Conservation (phyloP, 1,140 invertebrate genomes). For the Phocides pigmalion region DNA sequence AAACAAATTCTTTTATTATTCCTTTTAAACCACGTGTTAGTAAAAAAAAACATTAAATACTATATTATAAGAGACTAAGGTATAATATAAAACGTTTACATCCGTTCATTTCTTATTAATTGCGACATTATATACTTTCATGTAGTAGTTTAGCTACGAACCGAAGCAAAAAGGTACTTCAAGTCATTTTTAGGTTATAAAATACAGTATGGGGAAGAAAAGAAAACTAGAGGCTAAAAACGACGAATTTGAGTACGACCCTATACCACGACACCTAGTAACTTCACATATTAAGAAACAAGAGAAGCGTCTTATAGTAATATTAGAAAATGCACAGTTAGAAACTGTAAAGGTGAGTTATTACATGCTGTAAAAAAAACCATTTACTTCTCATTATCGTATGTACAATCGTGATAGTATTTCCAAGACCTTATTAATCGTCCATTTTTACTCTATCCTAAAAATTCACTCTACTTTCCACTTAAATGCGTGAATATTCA, state of each 20-base stretch:
- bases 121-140: too few species aligned
- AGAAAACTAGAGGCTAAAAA: constrained; percentile 84
- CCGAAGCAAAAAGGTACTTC: not conserved
- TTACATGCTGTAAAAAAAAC: not conserved
- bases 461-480: too few species aligned
- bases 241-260: constrained; percentile 88
- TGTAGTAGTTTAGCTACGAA: too few species aligned
- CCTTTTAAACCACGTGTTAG: too few species aligned
- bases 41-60: too few species aligned
- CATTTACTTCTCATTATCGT: not conserved
- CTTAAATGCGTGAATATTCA: too few species aligned
- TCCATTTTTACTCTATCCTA: too few species aligned
- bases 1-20: too few species aligned
- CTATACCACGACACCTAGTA: constrained; percentile 87
- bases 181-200: not conserved
- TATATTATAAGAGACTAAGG: too few species aligned
- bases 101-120: too few species aligned
- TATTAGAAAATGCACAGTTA: constrained; percentile 96
- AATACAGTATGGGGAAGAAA: constrained; percentile 86
- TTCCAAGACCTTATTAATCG: too few species aligned
- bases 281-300: constrained; percentile 89
- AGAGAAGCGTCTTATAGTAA: constrained; percentile 96
- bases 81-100: too few species aligned
- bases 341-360: constrained; percentile 96
- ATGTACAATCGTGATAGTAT: constrained; percentile 12